Conservation (phyloP, 2,888 invertebrate genomes). For the Dryococelus australis region DNA sequence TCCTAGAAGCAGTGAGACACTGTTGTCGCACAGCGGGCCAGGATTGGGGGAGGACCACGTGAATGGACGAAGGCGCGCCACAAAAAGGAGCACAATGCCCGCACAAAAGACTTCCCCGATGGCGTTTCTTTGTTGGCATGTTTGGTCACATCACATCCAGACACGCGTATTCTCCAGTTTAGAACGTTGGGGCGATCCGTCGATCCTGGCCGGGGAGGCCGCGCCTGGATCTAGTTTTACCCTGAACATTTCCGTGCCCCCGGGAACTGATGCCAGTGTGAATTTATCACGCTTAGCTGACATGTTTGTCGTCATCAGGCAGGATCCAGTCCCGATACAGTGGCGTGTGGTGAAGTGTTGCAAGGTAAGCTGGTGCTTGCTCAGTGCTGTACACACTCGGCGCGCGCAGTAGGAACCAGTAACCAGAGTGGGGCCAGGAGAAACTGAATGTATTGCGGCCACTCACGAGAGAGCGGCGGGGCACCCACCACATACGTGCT, state of each 20-base stretch:
- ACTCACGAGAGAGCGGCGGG: no score
- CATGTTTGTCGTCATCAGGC: neutral
- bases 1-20: slow-evolving; percentile 7
- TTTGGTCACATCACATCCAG: neutral
- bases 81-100: neutral
- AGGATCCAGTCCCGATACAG: no score
- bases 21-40: no score
- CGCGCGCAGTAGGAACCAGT: no score
- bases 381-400: no score
- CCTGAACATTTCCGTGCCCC: neutral
- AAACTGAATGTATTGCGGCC: no score
- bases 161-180: neutral
- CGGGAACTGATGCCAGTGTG: neutral
- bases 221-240: neutral
- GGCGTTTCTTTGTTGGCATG: slow-evolving; percentile 16
- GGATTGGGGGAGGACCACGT: neutral
- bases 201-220: neutral
- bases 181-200: neutral
- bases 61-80: neutral
- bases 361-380: no score
- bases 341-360: no score
- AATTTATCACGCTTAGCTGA: neutral
- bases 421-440: no score
- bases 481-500: no score
- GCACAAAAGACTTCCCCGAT: neutral